These are phyloP conservation scores for Tetanocera ferruginea DNA, from an alignment of 2,888 invertebrate species.

Conservation along the genomic window DNA sequence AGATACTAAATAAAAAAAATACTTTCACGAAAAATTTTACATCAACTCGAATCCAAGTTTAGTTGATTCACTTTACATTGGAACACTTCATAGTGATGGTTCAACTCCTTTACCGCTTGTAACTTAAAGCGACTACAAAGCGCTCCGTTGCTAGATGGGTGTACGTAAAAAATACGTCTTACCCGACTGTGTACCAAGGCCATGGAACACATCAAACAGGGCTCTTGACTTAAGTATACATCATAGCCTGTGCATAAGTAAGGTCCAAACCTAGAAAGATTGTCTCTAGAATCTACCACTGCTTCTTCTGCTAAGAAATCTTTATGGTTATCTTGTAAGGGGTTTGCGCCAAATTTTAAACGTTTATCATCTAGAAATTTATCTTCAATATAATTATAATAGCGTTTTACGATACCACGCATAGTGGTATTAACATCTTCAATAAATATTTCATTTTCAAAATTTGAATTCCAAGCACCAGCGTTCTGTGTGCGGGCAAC, in stretches of 20 bases:
- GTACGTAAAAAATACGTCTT: conserved; percentile 83
- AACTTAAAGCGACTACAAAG: conserved; percentile 80
- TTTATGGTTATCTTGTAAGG: conserved; percentile 49
- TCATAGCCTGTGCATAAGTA: conserved; percentile 92
- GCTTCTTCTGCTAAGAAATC: neutral
- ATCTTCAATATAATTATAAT: conserved; percentile 60
- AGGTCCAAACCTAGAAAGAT: conserved; percentile 72
- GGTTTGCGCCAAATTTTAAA: conserved; percentile 71
- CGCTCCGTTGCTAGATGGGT: conserved; percentile 76
- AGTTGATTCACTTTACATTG: conserved; percentile 48
- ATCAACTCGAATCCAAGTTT: no score
- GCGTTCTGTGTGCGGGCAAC: conserved; percentile 87
- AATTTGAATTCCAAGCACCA: conserved; percentile 75
- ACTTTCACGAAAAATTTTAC: no score
- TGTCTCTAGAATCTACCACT: conserved; percentile 55
- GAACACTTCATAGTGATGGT: conserved; percentile 94
- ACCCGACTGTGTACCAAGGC: conserved; percentile 92
- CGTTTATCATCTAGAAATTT: conserved; percentile 66
- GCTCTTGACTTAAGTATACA: conserved; percentile 85
- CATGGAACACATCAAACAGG: conserved; percentile 97
- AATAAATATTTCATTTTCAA: conserved; percentile 48
- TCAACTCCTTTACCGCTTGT: conserved; percentile 83
- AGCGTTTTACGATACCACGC: conserved; percentile 69
- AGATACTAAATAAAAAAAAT: neutral
- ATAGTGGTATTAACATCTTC: conserved; percentile 51